Base-by-base conservation (phyloP, 2,888 invertebrate species). In the Isotomurus palustris region DNA sequence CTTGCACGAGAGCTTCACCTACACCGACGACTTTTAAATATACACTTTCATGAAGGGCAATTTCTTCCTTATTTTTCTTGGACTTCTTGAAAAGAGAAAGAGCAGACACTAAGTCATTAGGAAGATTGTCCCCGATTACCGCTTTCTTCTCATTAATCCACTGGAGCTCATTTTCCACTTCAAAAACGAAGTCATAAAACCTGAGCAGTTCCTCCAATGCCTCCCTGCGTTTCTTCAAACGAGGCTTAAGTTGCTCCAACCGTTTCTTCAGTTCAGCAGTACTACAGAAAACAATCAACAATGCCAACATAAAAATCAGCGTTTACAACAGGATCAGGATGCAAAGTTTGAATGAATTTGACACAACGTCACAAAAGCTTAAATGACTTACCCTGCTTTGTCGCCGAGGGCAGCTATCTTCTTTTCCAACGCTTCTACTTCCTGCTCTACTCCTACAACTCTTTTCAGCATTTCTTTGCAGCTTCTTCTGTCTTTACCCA, bases 131-230 rank as follows among this genome's bases (percentile, higher is more conserved):
- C 22, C 6, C 19, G 4, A 43, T 5, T 6, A 43, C 22, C 4
- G 21, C 4, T 10, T 10, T 6, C 21, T 43, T 43, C 5, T 96
- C 96, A 38, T 86, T 84, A 66, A 97, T 88, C 97, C 97, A 99
- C 73, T 91, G 93, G 71, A 92, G 79, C 75, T 99, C 96, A 1
- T 88, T 86, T 48, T 91, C 88, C 44, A 95, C 82, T 73, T 95
- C 94, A 72, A 95, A 94, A 2, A 87, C 87, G 76, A 95, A 94
- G 75, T 95, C 93, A 77, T 95, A 93, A 73, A 88, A 85, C 57
- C 85, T 82, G 12, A 90, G 77, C 14, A 90, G 86, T 73, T 91
- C 90, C 72, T 92, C 89, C 24, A 99, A 78, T 27, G 86, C 86
- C 51, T 82, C 84, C 8, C 88, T 81, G 36, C 94, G 80, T 62